Base-by-base conservation (phyloP, 2,888 invertebrate species). In the Mechanitis mazaeus region DNA sequence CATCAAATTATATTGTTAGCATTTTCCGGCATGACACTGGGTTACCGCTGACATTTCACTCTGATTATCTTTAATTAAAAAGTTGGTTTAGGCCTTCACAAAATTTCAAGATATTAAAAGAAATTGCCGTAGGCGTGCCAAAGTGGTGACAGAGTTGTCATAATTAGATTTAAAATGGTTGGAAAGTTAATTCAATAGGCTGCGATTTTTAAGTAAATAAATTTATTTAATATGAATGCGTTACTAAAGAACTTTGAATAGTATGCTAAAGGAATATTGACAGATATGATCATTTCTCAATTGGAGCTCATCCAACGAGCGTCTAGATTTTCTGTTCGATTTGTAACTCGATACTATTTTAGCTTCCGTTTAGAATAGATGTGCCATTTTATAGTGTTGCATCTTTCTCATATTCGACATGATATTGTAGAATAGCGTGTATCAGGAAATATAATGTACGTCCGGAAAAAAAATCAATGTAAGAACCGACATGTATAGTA, bases 271-370 rank as follows among this genome's bases (percentile, higher is more conserved):
- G 80, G 82, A 86, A 85, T 88, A 89, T 89, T 90, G 89, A 90
- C 90, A 89, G 85, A 88, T 89, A 90, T 89, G 89, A 88, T 89
- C 87, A 84, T 84, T 86, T 85, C 81, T 80, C 81, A 75, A 85
- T 88, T 91, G 90, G 90, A 89, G 75, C 79, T 71, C 69, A 69
- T 89, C 90, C 90, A 90, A 86, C 79, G 79, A 80, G 67, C 78
- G 79, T 83, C 84, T 85, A 84, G 82, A 85, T 87, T 85, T 86
- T 87, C 81, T 80, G 79, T 85, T 77, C 81, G 82, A 89, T 87
- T 88, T 87, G 87, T 84, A 83, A 86, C 81, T 80, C 75, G 80
- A 88, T 84, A 82, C 80, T 79, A 77, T 77, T 79, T 79, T 78
- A 78, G 81, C 78, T 85, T 87, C 85, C 85, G 83, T 85, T 87